phyloP scores from a whole-genome alignment of 2,113 vertebrate genomes.

The Nanger granti region DNA sequence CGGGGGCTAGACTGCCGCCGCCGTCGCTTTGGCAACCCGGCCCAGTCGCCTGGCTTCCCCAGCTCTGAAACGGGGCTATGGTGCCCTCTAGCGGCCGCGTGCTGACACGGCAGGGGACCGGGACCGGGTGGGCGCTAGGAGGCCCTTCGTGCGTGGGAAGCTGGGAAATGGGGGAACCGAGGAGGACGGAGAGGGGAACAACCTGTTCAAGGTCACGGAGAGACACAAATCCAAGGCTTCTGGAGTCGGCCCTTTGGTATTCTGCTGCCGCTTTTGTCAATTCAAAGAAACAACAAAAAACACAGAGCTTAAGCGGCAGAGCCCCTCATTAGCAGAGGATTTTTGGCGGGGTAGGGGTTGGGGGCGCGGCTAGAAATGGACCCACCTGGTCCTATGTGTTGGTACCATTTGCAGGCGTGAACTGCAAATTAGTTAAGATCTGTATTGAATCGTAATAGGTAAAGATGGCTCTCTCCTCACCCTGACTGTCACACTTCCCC shows the following conservation, averaged over 20 bases:
- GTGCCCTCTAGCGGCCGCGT: constrained; percentile 73
- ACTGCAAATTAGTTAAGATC: background rate
- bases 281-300: background rate
- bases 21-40: background rate
- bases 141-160: background rate
- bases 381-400: background rate
- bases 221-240: background rate
- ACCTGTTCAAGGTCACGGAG: background rate
- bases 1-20: background rate
- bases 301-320: background rate
- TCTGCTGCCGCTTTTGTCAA: background rate
- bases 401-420: background rate
- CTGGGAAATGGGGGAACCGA: background rate
- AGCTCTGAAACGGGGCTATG: constrained; percentile 11
- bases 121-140: background rate
- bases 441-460: background rate
- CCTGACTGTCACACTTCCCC: background rate
- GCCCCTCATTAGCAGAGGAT: background rate
- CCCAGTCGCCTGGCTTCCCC: background rate
- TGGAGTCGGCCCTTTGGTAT: background rate
- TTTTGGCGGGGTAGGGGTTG: background rate
- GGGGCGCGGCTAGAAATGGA: background rate
- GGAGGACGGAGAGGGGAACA: background rate
- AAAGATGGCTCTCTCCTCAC: background rate
- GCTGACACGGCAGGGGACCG: background rate